Evolutionary conservation across 1,140 invertebrate species (phyloP).

Genomic region (Euwallacea fornicatus): DNA sequence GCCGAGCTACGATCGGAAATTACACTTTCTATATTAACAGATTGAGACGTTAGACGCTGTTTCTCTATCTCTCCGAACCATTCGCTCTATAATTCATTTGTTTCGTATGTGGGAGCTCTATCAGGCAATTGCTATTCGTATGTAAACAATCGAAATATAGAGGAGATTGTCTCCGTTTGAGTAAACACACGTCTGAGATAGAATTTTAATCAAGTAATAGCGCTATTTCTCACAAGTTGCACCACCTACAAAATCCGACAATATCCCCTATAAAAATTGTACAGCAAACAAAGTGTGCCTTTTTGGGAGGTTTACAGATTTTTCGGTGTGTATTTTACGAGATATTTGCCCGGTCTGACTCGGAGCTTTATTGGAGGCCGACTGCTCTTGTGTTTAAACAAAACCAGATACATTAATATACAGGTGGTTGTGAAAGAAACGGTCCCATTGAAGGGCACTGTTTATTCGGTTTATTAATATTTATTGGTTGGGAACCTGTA

Average conservation of each 20-base stretch:
- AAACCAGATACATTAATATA: conserved; percentile 20
- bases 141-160: conserved; percentile 30
- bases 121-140: conserved; percentile 30
- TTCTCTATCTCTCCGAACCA: conserved; percentile 2
- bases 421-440: conserved; percentile 21
- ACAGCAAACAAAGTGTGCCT: conserved; percentile 17
- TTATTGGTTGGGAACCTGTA: conserved; percentile 25
- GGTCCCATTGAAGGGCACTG: conserved; percentile 10
- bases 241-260: neutral
- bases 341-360: conserved; percentile 11
- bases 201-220: neutral
- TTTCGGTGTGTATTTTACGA: conserved; percentile 14
- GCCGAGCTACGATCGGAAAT: conserved; percentile 2
- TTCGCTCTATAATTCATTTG: conserved; percentile 5
- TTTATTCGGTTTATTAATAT: conserved; percentile 29
- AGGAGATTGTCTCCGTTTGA: conserved; percentile 20
- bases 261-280: conserved; percentile 24
- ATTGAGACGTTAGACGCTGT: neutral
- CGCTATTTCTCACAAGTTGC: neutral
- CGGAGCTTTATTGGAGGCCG: conserved; percentile 14
- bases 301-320: conserved; percentile 17
- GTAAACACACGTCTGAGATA: conserved; percentile 12
- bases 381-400: conserved; percentile 15
- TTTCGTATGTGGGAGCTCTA: conserved; percentile 9
- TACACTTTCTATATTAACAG: conserved; percentile 11